Base-by-base conservation (phyloP, 2,797 vertebrate species). In the Sebastes umbrosus region DNA sequence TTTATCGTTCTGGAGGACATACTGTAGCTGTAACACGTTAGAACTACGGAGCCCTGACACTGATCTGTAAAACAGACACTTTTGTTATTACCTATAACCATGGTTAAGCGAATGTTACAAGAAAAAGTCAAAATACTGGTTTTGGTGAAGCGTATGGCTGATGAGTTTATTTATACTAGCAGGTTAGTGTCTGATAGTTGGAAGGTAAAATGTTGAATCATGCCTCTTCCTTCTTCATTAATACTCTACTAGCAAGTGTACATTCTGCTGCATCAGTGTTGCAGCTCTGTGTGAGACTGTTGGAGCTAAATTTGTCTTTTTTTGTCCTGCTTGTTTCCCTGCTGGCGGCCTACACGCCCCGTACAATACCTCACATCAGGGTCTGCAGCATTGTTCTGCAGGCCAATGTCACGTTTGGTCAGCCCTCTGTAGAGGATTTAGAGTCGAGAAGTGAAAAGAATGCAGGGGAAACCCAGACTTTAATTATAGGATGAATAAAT, bases 291-390 rank as follows among this genome's bases (percentile, higher is more conserved):
- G 71, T 59, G 68, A 58, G 27, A 14, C 12, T 3, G 67, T 18
- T 11, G 50, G 32, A 59, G 64, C 81, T 87, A 79, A 74, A 86
- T 80, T 72, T 75, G 73, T 75, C 83, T 27, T 14, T 75, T 69
- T 52, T 34, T 34, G 66, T 57, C 50, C 73, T 62, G 73, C 54
- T 71, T 39, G 24, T 77, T 34, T 73, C 58, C 22, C 69, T 43
- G 16, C 65, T 69, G 34, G 50, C 25, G 13, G 57, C 36, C 64
- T 54, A 13, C 8, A 22, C 46, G 43, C 43, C 71, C 52, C 2
- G 12, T n/a, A 68, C 27, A 39, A 4, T 32, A 80, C 25, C 63
- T 79, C 68, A 25, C 52, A 58, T 59, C 64, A 68, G 67, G 29
- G 16, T 70, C 73, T 52, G 55, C 52, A 36, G 43, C 69, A 31